Percentiles rank a stretch among this genome's conserved stretches.
Evolutionary conservation across 1,140 invertebrate species (phyloP).

Genomic region (Spodoptera litura): DNA sequence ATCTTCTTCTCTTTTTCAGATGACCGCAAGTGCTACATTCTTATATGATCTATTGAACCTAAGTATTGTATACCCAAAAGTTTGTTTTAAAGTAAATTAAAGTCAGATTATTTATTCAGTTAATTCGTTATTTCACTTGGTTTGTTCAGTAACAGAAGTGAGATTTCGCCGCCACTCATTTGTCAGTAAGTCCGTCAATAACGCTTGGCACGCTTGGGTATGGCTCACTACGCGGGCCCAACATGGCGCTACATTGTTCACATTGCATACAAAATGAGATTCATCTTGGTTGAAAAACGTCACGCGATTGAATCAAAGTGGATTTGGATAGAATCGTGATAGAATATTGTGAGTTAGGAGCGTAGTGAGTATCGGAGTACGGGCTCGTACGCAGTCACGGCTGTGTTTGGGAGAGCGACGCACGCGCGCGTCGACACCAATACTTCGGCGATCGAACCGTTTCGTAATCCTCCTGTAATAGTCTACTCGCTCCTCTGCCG

Average conservation of each 20-base stretch:
- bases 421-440: constrained; percentile 56
- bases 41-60: not conserved
- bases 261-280: not conserved
- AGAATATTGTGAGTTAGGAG: not conserved
- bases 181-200: constrained; percentile 22
- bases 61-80: not conserved
- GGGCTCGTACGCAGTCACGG: constrained; percentile 33
- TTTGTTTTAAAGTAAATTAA: constrained; percentile 19
- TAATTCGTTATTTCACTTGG: not conserved
- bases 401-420: constrained; percentile 63
- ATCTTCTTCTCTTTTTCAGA: constrained; percentile 9
- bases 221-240: constrained; percentile 13
- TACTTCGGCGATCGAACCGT: constrained; percentile 66
- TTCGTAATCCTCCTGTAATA: constrained; percentile 67
- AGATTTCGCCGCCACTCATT: constrained; percentile 13
- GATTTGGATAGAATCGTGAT: constrained; percentile 13
- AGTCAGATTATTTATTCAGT: not conserved
- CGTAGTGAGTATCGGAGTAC: constrained; percentile 19
- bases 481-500: constrained; percentile 43
- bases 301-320: constrained; percentile 5
- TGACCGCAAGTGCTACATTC: not conserved
- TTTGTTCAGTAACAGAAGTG: not conserved
- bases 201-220: constrained; percentile 30
- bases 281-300: not conserved
- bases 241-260: constrained; percentile 22